Conservation (phyloP, 2,113 vertebrate genomes). For the Tor tambroides region DNA sequence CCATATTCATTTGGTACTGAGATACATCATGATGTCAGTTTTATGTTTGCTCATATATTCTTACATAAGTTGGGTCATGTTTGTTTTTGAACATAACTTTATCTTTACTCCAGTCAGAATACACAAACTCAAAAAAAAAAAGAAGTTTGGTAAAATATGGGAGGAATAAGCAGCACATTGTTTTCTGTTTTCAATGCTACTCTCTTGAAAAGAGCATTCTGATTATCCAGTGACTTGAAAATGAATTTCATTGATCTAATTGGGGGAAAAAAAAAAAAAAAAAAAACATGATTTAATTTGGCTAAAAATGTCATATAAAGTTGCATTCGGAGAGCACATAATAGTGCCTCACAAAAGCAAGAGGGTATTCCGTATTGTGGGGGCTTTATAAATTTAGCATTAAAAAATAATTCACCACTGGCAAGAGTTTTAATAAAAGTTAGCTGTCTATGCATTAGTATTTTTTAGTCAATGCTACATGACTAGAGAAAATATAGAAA, state of each 20-base stretch:
- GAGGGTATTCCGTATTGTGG: background rate
- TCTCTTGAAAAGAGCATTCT: background rate
- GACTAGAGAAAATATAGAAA: too few species aligned
- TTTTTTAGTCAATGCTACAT: too few species aligned
- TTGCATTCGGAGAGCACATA: background rate
- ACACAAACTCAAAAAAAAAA: background rate
- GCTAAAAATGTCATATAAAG: background rate
- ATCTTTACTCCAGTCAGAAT: background rate
- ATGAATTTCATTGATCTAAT: background rate
- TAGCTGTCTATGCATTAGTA: too few species aligned
- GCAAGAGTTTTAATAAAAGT: too few species aligned
- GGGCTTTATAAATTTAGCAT: background rate
- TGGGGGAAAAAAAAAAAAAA: background rate
- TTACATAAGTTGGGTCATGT: background rate
- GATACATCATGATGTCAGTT: background rate
- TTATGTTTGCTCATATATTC: background rate
- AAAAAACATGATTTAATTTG: background rate
- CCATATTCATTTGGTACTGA: background rate
- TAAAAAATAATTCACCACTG: too few species aligned
- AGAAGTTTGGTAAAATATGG: too few species aligned
- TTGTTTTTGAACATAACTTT: background rate
- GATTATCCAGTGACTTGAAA: background rate
- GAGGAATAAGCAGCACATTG: too few species aligned
- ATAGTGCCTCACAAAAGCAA: background rate
- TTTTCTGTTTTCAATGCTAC: background rate